Evolutionary conservation across 2,797 vertebrate genomes (phyloP), one percentile per base, ranked within the genome.

Genomic region (Stomatorhinus walkeri): DNA sequence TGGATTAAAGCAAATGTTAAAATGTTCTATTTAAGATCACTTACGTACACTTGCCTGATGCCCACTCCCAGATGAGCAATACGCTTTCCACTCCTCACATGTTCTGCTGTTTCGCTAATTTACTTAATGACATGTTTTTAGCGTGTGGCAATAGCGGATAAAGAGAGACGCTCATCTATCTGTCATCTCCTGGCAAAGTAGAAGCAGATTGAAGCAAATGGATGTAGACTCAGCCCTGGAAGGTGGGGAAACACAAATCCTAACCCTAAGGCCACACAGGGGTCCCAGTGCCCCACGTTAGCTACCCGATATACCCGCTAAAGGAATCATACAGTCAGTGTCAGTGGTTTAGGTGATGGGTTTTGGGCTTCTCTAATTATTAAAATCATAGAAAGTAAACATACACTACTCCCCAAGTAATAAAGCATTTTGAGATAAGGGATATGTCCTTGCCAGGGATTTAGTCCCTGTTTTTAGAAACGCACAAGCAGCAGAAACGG

Each of bases 71-170:
- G 64, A 72, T 5, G 64, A 72, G 28, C 28, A 32, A 12, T 28
- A 14, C 3, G 0, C 24, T 72, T 49, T 49, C 46, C 16, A 9
- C 14, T 72, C 19, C 64, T 56, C 49, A 84, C 87, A 81, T 89
- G 84, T 89, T 24, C 28, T 4, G 87, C 46, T 61, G 40, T 72
- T 79, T 52, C 14, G 89, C 84, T 90, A 86, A 92, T 91, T 91
- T 89, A 64, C 68, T 87, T 87, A 91, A 92, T 91, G 88, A 88
- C 90, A 90, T 90, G 87, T 89, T 87, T 89, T 91, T 89, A 88
- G 89, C 52, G 87, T 87, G 85, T 56, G 85, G 79, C 87, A 85
- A 90, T 91, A 90, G 91, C 90, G 90, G 91, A 85, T 90, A 87
- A 90, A 46, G 85, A 89, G 83, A 61, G 28, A 36, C 49, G 22